Percentiles rank a stretch among this genome's conserved stretches.
These are phyloP conservation scores for Axea sp. DNA, from an alignment of 2,888 invertebrate species.

Conservation along the genomic window DNA sequence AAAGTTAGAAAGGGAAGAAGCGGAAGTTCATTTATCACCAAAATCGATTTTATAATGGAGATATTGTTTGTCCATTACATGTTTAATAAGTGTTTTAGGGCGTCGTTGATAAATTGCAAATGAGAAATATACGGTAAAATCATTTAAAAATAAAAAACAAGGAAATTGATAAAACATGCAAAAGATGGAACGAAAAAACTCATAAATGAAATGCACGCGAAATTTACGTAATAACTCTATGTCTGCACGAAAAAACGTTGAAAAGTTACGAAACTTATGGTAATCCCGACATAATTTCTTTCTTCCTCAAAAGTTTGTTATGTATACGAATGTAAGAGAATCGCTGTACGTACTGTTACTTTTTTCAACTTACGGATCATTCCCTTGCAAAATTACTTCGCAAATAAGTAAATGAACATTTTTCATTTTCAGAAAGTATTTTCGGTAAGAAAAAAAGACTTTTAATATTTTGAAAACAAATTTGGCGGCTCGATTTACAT, in stretches of 20 bases:
- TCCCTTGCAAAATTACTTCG: no score
- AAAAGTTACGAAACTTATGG: slow-evolving; percentile 40
- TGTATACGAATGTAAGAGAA: slow-evolving; percentile 14
- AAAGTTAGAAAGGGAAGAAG: slow-evolving; percentile 4
- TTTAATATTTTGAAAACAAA: no score
- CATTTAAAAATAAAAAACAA: no score
- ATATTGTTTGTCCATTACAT: slow-evolving; percentile 22
- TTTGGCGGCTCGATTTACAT: no score
- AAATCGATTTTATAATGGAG: slow-evolving; percentile 23
- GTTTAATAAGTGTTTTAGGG: slow-evolving; percentile 8
- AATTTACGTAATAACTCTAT: slow-evolving; percentile 25
- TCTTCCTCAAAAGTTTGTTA: slow-evolving; percentile 16
- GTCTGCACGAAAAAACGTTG: slow-evolving; percentile 33
- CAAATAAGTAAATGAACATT: no score
- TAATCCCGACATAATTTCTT: slow-evolving; percentile 43
- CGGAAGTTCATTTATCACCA: slow-evolving; percentile 19
- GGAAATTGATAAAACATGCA: slow-evolving; percentile 13
- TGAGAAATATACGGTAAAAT: not conserved
- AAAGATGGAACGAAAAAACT: slow-evolving; percentile 15
- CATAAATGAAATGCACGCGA: slow-evolving; percentile 40
- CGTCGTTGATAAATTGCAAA: slow-evolving; percentile 1
- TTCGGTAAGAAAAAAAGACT: no score
- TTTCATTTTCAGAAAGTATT: no score
- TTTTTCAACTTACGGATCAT: no score
- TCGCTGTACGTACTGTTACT: not conserved